Base-by-base conservation (phyloP, 2,113 vertebrate genomes). In the Nymphicus hollandicus region DNA sequence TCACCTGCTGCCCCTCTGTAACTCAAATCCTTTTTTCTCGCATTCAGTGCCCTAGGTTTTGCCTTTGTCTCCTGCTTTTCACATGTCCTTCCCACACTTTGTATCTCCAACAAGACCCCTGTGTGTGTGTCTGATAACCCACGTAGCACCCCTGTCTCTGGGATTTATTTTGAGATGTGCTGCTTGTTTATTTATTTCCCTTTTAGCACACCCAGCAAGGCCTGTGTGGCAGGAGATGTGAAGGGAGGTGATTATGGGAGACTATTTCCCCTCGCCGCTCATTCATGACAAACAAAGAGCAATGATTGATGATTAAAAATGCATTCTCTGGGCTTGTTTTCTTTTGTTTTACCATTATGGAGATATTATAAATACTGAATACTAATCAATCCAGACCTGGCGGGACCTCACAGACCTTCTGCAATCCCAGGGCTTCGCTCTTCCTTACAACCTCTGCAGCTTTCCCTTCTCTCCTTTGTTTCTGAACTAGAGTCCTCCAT, bases 241-340 rank as follows among this genome's bases (percentile, higher is more conserved):
- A 98, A 98, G 97, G 91, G 97, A 97, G 97, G 97, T 98, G 98
- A 98, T 98, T 98, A 98, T 97, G 97, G 98, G 97, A 98, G 98
- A 98, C 98, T 98, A 98, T 97, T 98, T 98, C 97, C 97, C 97
- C 98, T 98, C 58, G 24, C 98, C 46, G 95, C 98, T 98, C 98
- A 98, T 98, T 98, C 98, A 98, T 96, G 97, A 98, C 98, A 98
- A 98, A 98, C 98, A 98, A 98, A 98, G 98, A 98, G 97, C 97
- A 98, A 98, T 98, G 98, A 98, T 98, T 98, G 98, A 98, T 98
- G 98, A 98, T 98, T 98, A 98, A 98, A 98, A 98, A 98, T 98
- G 98, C 98, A 98, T 98, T 98, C 98, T 98, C 98, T 97, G 96
- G 91, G 96, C 98, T 98, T 98, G 98, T 98, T 98, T 98, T 98